Evolutionary conservation across 30 jellyfish, hydroid and myxozoan genomes (phyloP).

Genomic region (Pseudorhiza aurosa): DNA sequence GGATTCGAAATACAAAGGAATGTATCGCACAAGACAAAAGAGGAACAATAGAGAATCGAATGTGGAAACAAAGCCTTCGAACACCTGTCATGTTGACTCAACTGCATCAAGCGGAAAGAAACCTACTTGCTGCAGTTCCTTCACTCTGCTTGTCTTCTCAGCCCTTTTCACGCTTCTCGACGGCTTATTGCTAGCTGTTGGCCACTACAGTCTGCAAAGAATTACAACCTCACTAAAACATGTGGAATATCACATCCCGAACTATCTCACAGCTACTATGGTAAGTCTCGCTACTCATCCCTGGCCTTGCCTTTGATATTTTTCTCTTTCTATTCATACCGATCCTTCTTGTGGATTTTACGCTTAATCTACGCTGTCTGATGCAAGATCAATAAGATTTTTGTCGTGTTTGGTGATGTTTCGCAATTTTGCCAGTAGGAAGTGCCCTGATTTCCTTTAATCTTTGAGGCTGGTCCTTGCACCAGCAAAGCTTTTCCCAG

Average conservation of each 20-base stretch:
- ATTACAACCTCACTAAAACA: slow-evolving; percentile 39
- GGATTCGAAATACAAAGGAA: slow-evolving; percentile 52
- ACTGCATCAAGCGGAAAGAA: neutral
- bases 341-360: too few species aligned
- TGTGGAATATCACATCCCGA: slow-evolving; percentile 53
- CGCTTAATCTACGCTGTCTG: too few species aligned
- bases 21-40: slow-evolving; percentile 53
- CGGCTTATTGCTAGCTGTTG: slow-evolving; percentile 53
- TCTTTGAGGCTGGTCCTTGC: too few species aligned
- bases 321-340: too few species aligned
- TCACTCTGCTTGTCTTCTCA: neutral
- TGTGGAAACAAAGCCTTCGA: slow-evolving; percentile 23
- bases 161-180: slow-evolving; percentile 12
- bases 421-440: too few species aligned
- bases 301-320: neutral
- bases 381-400: too few species aligned
- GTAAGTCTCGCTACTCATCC: slow-evolving; percentile 17
- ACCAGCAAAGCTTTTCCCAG: too few species aligned
- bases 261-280: slow-evolving; percentile 38
- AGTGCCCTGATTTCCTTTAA: too few species aligned
- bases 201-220: slow-evolving; percentile 62
- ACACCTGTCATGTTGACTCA: slow-evolving; percentile 43
- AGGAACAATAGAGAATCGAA: slow-evolving; percentile 25
- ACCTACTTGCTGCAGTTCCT: neutral
- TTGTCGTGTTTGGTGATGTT: too few species aligned